Evolutionary conservation across 1,140 invertebrate species (phyloP), one percentile per base, ranked within the genome.

Genomic region (Cheumatopsyche charites): DNA sequence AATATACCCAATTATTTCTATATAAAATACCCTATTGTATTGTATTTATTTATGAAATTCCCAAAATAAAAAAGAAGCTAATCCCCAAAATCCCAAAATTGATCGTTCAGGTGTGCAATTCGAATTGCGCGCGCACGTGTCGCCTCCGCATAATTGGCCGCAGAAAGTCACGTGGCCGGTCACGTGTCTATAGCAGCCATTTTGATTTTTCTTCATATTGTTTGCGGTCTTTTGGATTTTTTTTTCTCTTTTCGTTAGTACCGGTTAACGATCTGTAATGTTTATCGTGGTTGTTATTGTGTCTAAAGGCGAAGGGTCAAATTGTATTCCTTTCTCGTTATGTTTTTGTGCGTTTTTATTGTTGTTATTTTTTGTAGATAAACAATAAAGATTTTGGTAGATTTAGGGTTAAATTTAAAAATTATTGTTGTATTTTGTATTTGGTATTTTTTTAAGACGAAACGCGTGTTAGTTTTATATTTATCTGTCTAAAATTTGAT

Each of bases 91-190:
- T 36, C 3, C 3, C 29, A 9, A 9, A 36, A 36, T 36, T n/a
- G 17, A 13, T 41, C 41, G 7, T 65, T 55, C 49, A 58, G 67
- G 67, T 52, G 49, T 29, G 49, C 29, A 9, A 36, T 36, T 73
- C 67, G 61, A 73, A 70, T 69, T 67, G 41, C 55, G 67, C 45
- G 41, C 29, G 62, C 65, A 66, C 61, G 72, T 19, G 62, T 26
- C 61, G 62, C 55, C 7, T 5, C 58, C 23, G 43, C 45, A 41
- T 74, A 74, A 74, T 74, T 74, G 73, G 63, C 63, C 29, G 42
- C 42, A 36, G 69, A 62, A 19, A 42, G 62, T 55, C 73, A 74
- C 73, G 73, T 74, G 73, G 17, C 73, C 13, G 17, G 69, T 26
- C 73, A 67, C 73, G 73, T 71, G 73, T 19, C 69, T 12, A n/a